Evolutionary conservation across 2,797 vertebrate genomes (phyloP), one percentile per base, ranked within the genome.

Genomic region (Premnoplex brunnescens): DNA sequence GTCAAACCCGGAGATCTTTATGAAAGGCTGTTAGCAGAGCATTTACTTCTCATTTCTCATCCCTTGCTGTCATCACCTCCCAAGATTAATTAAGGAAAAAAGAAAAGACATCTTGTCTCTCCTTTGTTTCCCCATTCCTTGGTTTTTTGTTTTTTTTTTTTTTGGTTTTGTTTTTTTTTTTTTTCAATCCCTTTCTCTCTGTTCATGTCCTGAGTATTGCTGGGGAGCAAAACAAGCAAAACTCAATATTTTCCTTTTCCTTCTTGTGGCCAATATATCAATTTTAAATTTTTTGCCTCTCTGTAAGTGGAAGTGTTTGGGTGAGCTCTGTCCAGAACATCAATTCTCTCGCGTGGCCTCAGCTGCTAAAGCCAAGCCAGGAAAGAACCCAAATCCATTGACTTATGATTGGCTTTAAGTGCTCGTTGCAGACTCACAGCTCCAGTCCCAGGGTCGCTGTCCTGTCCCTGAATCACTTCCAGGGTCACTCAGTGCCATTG

Each of bases 41-140:
- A 97, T 97, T 97, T 97, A 96, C 96, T 97, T 94, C 92, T 88
- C 94, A 95, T 97, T 97, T 87, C 96, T 97, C 97, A 97, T 97
- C 94, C 96, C 56, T 68, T 6, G 68, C 92, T 97, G 95, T 96
- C 97, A 97, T 71, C 89, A 69, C 91, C 80, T 93, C 89, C 95
- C 84, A 96, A 96, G 97, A 97, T 97, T 97, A 97, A 97, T 97
- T 97, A 97, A 92, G 78, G 92, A 88, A 95, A 92, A 91, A 93
- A 91, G 90, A 91, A 74, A 89, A 91, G 93, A 95, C 78, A 89
- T 91, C 87, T 95, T 84, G 80, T 95, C 93, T 95, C 63, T 73
- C 93, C 78, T 94, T 95, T 73, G 76, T 96, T 95, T 85, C 83
- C n/a, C n/a, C 54, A 32, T 80, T 88, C 51, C 49, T 62, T 80